Evolutionary conservation across 2,797 vertebrate genomes (phyloP).

Genomic region (Siniperca obscura): DNA sequence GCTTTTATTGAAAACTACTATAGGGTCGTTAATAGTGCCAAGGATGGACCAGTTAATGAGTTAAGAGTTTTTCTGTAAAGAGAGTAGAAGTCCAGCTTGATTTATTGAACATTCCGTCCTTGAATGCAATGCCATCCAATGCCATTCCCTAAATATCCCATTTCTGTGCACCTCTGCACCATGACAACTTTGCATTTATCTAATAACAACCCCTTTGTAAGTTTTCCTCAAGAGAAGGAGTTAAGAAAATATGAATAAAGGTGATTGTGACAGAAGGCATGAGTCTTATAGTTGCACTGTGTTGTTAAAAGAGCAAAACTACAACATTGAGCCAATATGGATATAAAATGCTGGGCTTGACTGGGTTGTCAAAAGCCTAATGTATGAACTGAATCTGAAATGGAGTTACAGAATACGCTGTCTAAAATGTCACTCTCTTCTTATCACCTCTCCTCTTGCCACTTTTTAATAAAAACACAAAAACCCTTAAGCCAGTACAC

Average conservation of each 20-base stretch:
- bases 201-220: neutral
- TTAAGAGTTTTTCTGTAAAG: neutral
- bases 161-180: neutral
- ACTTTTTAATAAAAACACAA: constrained; percentile 34
- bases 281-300: neutral
- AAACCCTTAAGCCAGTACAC: constrained; percentile 28
- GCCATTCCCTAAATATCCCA: neutral
- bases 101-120: neutral
- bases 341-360: constrained; percentile 13
- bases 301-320: constrained; percentile 4
- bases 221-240: neutral
- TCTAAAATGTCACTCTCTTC: constrained; percentile 12
- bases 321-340: constrained; percentile 9
- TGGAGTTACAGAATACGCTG: neutral
- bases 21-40: neutral
- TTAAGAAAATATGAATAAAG: constrained; percentile 5
- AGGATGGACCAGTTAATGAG: neutral
- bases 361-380: constrained; percentile 10
- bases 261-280: neutral
- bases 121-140: neutral
- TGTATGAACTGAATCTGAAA: constrained; percentile 19
- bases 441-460: constrained; percentile 25
- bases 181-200: constrained; percentile 2
- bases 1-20: neutral
- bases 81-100: neutral